Evolutionary conservation across 2,888 invertebrate species (phyloP).

Genomic region (Archips xylosteana): DNA sequence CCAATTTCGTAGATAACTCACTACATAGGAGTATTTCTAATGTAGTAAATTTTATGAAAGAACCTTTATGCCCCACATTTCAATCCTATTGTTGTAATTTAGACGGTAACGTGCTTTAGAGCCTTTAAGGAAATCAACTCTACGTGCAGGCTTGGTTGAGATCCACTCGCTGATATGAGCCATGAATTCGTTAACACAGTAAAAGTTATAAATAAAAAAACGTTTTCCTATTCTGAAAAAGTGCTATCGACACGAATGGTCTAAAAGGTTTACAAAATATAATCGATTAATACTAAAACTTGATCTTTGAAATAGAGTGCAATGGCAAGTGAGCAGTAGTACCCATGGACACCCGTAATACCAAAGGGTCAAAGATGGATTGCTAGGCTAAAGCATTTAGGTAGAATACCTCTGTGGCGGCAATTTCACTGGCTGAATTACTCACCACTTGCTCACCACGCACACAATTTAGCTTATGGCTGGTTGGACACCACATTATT

Average conservation of each 20-base stretch:
- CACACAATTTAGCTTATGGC: too few relatives aligned
- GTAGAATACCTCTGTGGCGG: too few relatives aligned
- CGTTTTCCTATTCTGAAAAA: neutral
- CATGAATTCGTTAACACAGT: slow-evolving; percentile 16
- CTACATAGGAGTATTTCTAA: neutral
- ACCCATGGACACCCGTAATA: too few relatives aligned
- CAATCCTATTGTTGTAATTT: neutral
- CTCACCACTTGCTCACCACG: too few relatives aligned
- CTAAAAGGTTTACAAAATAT: too few relatives aligned
- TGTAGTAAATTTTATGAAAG: neutral
- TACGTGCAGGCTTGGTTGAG: slow-evolving; percentile 19
- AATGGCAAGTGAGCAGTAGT: too few relatives aligned
- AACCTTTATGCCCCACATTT: neutral
- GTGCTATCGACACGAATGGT: neutral
- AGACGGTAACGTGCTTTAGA: neutral
- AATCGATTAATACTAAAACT: neutral
- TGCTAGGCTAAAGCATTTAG: too few relatives aligned
- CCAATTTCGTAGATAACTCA: too few relatives aligned
- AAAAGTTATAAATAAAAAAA: slow-evolving; percentile 3
- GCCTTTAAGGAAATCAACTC: slow-evolving; percentile 24
- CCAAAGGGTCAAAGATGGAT: too few relatives aligned
- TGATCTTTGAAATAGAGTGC: too few relatives aligned
- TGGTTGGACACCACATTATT: too few relatives aligned
- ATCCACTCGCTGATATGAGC: neutral
- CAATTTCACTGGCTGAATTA: too few relatives aligned